Evolutionary conservation across 1,140 invertebrate genomes (phyloP).

Genomic region (Calliopsis andreniformis): DNA sequence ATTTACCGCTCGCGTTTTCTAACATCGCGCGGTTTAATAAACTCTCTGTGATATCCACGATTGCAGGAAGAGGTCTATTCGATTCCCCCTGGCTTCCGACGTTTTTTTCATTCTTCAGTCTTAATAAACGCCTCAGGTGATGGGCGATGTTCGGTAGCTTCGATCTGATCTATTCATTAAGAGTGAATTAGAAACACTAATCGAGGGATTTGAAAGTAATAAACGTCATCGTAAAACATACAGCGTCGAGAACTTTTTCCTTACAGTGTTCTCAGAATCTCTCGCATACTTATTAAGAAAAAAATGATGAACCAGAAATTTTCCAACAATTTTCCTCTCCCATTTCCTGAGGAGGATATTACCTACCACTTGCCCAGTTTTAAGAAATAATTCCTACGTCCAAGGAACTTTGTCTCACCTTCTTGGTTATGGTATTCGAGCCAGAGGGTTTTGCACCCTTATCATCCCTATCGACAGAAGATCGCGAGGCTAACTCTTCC

Average conservation of each 20-base stretch:
- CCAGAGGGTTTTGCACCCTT: neutral
- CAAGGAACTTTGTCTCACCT: slow-evolving; percentile 35
- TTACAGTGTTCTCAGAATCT: too few species aligned
- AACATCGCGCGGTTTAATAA: slow-evolving; percentile 8
- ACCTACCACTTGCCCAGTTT: neutral
- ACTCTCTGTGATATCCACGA: slow-evolving; percentile 7
- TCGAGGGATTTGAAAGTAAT: too few species aligned
- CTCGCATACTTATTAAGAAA: too few species aligned
- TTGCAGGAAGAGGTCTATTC: neutral
- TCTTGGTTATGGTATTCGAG: slow-evolving; percentile 32
- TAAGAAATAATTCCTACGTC: too few species aligned
- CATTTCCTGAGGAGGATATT: neutral
- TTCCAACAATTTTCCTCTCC: neutral
- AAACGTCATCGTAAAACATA: too few species aligned
- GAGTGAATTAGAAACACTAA: too few species aligned
- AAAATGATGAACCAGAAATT: too few species aligned
- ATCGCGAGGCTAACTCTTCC: neutral
- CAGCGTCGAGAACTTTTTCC: too few species aligned
- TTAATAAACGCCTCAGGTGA: slow-evolving; percentile 67
- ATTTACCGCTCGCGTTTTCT: slow-evolving; percentile 35
- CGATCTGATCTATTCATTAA: slow-evolving; percentile 69
- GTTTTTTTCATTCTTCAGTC: slow-evolving; percentile 46
- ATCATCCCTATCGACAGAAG: neutral
- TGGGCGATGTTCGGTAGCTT: slow-evolving; percentile 62
- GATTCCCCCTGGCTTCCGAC: slow-evolving; percentile 32